A percentile compares a stretch with the other conserved stretches of the same genome.
Evolutionary conservation across 2,888 invertebrate genomes (phyloP).

Genomic region (Thymelicus sylvestris): DNA sequence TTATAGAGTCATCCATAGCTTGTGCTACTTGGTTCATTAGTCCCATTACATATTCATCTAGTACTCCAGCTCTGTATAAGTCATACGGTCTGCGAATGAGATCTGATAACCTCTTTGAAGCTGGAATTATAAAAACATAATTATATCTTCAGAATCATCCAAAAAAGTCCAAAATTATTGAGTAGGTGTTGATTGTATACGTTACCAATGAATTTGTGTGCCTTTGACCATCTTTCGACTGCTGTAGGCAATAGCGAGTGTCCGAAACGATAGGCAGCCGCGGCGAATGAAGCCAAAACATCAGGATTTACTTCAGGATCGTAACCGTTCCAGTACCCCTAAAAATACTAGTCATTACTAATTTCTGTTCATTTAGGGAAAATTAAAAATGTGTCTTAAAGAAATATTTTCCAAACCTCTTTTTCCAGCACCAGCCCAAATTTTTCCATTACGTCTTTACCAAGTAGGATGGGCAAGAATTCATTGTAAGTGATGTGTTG

Average conservation of each 20-base stretch:
- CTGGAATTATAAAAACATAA: conserved; percentile 74
- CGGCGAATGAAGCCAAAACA: conserved; percentile 95
- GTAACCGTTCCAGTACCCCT: conserved; percentile 94
- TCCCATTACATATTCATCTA: conserved; percentile 97
- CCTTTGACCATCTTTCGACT: conserved; percentile 97
- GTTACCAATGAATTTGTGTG: conserved; percentile 95
- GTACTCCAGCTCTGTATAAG: conserved; percentile 94
- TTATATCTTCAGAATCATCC: not conserved
- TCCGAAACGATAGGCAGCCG: conserved; percentile 96
- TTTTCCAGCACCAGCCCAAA: conserved; percentile 93
- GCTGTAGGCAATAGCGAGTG: conserved; percentile 95
- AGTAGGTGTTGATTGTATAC: not conserved
- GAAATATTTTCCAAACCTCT: conserved; percentile 75
- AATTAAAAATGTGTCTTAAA: not conserved
- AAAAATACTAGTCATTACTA: conserved; percentile 43
- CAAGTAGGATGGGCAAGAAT: conserved; percentile 94
- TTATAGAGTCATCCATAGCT: conserved; percentile 97
- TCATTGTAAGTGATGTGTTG: conserved; percentile 96
- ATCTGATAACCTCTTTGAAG: conserved; percentile 94
- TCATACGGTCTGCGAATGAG: conserved; percentile 95
- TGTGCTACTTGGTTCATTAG: conserved; percentile 97
- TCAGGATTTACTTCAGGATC: conserved; percentile 94
- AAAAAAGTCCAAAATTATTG: not conserved
- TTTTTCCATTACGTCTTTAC: conserved; percentile 96
- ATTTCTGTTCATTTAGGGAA: too few relatives aligned